These are phyloP conservation scores for Caradrina kadenii DNA, from an alignment of 2,888 invertebrate genomes.

Conservation along the genomic window DNA sequence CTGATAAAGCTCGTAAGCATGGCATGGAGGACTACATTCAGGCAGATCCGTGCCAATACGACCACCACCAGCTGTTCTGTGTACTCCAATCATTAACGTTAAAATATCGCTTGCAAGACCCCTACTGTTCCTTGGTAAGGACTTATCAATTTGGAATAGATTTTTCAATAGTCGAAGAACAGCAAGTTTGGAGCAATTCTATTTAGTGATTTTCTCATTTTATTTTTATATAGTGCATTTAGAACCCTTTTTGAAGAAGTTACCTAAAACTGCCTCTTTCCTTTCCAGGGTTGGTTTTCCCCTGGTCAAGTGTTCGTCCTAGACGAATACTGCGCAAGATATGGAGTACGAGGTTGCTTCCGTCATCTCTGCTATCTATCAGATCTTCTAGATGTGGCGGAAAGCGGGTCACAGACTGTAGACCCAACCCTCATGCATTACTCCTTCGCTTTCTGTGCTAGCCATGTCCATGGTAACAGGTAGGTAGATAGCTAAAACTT, in stretches of 20 bases:
- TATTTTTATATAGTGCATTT: too few relatives aligned
- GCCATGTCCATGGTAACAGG: slow-evolving; percentile 99
- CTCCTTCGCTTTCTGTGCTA: slow-evolving; percentile 99
- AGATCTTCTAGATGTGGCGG: slow-evolving; percentile 98
- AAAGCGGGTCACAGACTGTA: slow-evolving; percentile 97
- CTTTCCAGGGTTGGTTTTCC: slow-evolving; percentile 98
- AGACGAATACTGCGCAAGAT: slow-evolving; percentile 99
- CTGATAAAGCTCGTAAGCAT: slow-evolving; percentile 98
- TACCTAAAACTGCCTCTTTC: not conserved
- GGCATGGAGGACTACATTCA: slow-evolving; percentile 99
- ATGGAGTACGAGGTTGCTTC: slow-evolving; percentile 99
- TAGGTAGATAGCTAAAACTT: slow-evolving; percentile 81
- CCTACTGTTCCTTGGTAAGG: slow-evolving; percentile 98
- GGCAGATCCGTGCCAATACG: slow-evolving; percentile 99
- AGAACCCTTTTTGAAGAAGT: not conserved
- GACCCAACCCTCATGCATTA: slow-evolving; percentile 99
- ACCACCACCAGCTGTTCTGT: slow-evolving; percentile 98
- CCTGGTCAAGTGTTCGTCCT: slow-evolving; percentile 99
- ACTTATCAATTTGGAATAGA: slow-evolving; percentile 19
- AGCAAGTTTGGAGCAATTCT: too few relatives aligned
- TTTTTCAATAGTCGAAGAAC: not conserved
- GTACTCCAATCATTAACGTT: slow-evolving; percentile 97
- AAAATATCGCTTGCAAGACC: slow-evolving; percentile 98
- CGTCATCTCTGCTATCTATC: slow-evolving; percentile 98
- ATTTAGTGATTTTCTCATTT: too few relatives aligned